Conservation (phyloP, 2,113 vertebrate genomes). For the Lycocorax pyrrhopterus region DNA sequence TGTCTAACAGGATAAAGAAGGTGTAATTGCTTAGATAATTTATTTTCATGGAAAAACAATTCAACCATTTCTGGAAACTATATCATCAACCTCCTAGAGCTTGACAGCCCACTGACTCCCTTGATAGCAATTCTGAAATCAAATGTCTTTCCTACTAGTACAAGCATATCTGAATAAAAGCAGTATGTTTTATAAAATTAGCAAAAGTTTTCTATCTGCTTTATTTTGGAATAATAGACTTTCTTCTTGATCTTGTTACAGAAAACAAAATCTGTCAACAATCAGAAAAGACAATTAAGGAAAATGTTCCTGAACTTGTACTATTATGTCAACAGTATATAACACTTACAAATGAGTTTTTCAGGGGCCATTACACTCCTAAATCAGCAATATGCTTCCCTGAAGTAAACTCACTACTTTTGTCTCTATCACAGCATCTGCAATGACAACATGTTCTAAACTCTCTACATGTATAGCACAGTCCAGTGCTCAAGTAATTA, state of each 20-base stretch:
- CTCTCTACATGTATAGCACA: background rate
- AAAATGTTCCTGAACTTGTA: conserved; percentile 16
- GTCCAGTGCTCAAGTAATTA: background rate
- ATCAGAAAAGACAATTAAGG: background rate
- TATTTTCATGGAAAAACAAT: conserved; percentile 41
- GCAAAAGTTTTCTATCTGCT: background rate
- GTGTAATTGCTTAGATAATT: conserved; percentile 46
- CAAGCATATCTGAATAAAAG: background rate
- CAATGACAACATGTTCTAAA: conserved; percentile 26
- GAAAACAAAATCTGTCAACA: conserved; percentile 12
- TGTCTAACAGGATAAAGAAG: conserved; percentile 41
- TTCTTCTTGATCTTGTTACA: background rate
- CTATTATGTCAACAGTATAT: background rate
- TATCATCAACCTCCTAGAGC: conserved; percentile 31
- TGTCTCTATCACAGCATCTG: background rate
- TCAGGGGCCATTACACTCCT: conserved; percentile 4
- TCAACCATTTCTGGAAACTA: conserved; percentile 26
- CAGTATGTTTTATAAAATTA: background rate
- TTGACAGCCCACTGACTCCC: conserved; percentile 4
- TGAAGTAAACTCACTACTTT: background rate
- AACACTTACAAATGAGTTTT: background rate
- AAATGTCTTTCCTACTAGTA: background rate
- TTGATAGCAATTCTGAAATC: conserved; percentile 5
- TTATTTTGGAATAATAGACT: background rate
- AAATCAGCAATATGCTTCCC: conserved; percentile 24